Base-by-base conservation (phyloP, 1,140 invertebrate genomes). In the Bombus haemorrhoidalis region DNA sequence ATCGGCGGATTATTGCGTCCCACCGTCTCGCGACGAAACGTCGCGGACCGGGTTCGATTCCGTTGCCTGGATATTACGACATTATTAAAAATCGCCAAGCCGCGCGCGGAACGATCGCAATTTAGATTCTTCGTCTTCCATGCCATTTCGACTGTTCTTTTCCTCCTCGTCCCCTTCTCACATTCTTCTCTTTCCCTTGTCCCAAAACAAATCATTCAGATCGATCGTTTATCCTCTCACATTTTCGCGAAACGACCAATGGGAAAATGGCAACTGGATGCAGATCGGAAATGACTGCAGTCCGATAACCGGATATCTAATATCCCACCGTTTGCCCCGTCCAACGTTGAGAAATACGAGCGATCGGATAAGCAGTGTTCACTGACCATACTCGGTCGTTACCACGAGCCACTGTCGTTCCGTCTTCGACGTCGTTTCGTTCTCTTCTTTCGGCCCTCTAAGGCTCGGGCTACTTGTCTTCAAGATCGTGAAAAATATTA, bases 281-380 rank as follows among this genome's bases (percentile, higher is more conserved):
- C 77, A 91, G 78, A 91, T 83, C 85, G 89, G 90, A 92, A 92
- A 91, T 92, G 89, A 92, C 87, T 90, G 86, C 83, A 83, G 80
- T 72, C 85, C 85, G 91, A 93, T 93, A 91, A 87, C 89, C 92
- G 89, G 91, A 92, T 92, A 92, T 92, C 91, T 92, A 93, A 93
- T 93, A 93, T 92, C 91, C 91, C 87, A 91, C 68, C 78, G 92
- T 92, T 91, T 89, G 90, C 83, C 69, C 77, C 57, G 81, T 78
- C 83, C 89, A 86, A 89, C 87, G 83, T 64, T 84, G 87, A 91
- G 91, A 92, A 92, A 92, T 93, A 93, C 90, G 92, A 91, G 80
- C 59, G 59, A 91, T 92, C 92, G 78, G 92, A 93, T 92, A 93
- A 92, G 83, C 87, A 73, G 25, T 84, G 82, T 87, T 79, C 83